A percentile compares a stretch with the other conserved stretches of the same genome.
Evolutionary conservation across 2,797 vertebrate genomes (phyloP).

Genomic region (Clarias laeviceps): DNA sequence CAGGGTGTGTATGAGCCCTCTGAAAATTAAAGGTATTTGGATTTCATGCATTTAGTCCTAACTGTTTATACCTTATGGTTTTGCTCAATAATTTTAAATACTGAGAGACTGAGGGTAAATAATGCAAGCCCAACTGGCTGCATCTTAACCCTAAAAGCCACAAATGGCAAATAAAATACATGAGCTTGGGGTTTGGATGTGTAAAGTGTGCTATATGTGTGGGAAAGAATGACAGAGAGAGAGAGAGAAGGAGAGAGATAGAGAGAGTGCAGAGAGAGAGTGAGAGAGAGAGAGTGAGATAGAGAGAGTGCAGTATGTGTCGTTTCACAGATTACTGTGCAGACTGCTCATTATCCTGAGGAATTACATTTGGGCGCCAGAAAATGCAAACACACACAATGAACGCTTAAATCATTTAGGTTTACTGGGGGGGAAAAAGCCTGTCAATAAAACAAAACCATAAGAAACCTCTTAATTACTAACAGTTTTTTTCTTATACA

Average conservation of each 20-base stretch:
- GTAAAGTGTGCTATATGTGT: constrained; percentile 8
- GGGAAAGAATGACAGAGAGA: neutral
- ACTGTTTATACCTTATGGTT: constrained; percentile 3
- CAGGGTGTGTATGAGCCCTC: neutral
- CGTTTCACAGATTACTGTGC: constrained; percentile 14
- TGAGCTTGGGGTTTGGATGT: neutral
- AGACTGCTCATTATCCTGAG: constrained; percentile 30
- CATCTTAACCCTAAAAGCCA: neutral
- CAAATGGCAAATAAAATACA: constrained; percentile 7
- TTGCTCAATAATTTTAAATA: constrained; percentile 11
- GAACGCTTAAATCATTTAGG: constrained; percentile 10
- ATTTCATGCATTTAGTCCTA: constrained; percentile 14
- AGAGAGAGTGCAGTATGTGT: neutral
- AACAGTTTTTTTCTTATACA: neutral
- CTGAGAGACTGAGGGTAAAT: neutral
- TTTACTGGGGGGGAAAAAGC: neutral
- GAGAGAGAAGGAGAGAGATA: neutral
- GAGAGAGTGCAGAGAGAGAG: too few species aligned
- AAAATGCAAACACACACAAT: constrained; percentile 35
- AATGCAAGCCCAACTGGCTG: neutral
- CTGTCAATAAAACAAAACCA: neutral
- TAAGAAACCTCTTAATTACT: constrained; percentile 3
- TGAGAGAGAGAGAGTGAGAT: neutral
- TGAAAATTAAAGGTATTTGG: neutral
- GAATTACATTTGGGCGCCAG: constrained; percentile 19